Evolutionary conservation across 2,113 vertebrate species (phyloP), one percentile per base, ranked within the genome.

Genomic region (Tenrec ecaudatus): DNA sequence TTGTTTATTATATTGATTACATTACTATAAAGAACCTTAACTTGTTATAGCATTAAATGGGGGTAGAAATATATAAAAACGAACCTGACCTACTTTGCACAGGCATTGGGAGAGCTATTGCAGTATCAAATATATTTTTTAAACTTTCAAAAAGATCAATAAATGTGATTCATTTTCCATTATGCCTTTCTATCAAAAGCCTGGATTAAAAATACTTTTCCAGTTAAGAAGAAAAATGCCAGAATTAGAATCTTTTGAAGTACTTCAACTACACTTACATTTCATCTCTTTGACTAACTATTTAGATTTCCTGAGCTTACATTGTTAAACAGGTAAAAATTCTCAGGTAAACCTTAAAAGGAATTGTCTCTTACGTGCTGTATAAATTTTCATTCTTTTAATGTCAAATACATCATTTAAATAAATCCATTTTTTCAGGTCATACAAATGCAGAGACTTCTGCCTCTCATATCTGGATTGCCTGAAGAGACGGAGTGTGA

Each of bases 351-450:
- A 86, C 78, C 78, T 90, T 84, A 53, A 89, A 87, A 82, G 60
- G 92, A 76, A 93, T 84, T 43, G 83, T 33, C 23, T 80, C 79
- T 17, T 64, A 89, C 89, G 2, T 78, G 2, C 6, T 76, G 66
- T 85, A 77, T 62, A 58, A 7, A 53, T 84, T 88, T 92, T 92
- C 66, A 84, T 25, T 66, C 22, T 29, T 91, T 89, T 86, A 83
- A 90, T 83, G 25, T 82, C 86, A 86, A 83, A 95, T 2, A 17
- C 16, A 69, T 38, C 22, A 78, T 87, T 95, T 95, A 82, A 78
- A 77, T 86, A 94, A 94, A 90, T 88, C 29, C 90, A 57, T 76
- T 88, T 85, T 85, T 2, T 10, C 25, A 58, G 64, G 20, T 33
- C 68, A 81, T 68, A 86, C 29, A 95, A 69, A 22, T 60, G 60